phyloP scores from a whole-genome alignment of 1,140 invertebrate genomes.

The Xylocopa sonorina region DNA sequence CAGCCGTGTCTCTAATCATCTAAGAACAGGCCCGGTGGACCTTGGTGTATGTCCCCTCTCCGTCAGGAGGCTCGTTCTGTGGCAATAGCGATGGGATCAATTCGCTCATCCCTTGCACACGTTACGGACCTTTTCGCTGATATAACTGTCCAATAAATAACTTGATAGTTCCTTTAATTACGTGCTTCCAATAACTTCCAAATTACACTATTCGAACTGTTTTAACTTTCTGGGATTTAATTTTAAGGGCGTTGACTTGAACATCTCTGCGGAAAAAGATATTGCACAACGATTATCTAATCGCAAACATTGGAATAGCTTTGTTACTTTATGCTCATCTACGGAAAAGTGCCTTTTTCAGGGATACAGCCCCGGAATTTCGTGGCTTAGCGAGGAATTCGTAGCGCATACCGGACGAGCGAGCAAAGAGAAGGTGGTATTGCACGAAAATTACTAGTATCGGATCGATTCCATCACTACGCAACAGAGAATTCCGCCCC shows the following conservation, averaged over 20 bases:
- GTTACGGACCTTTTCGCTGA: background rate
- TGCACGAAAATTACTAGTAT: background rate
- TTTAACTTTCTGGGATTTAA: too few relatives aligned
- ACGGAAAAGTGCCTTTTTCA: too few relatives aligned
- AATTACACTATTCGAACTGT: too few relatives aligned
- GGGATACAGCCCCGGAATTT: too few relatives aligned
- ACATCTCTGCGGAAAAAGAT: too few relatives aligned
- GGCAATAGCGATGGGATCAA: slow-evolving; percentile 25
- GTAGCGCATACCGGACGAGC: too few relatives aligned
- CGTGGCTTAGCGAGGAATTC: too few relatives aligned
- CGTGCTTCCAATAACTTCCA: too few relatives aligned
- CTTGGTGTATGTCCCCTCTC: slow-evolving; percentile 42
- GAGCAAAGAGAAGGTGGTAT: background rate
- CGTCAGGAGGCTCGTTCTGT: background rate
- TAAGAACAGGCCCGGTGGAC: slow-evolving; percentile 60
- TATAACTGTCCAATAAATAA: background rate
- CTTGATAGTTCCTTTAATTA: background rate
- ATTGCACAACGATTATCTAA: too few relatives aligned
- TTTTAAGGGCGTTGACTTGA: too few relatives aligned
- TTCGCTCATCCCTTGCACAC: background rate
- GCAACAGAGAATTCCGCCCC: slow-evolving; percentile 21
- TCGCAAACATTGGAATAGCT: too few relatives aligned
- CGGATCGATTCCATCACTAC: slow-evolving; percentile 25
- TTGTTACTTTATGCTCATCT: too few relatives aligned
- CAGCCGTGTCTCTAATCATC: slow-evolving; percentile 74